phyloP scores from a whole-genome alignment of 2,888 invertebrate genomes.

The Beris morrisii region DNA sequence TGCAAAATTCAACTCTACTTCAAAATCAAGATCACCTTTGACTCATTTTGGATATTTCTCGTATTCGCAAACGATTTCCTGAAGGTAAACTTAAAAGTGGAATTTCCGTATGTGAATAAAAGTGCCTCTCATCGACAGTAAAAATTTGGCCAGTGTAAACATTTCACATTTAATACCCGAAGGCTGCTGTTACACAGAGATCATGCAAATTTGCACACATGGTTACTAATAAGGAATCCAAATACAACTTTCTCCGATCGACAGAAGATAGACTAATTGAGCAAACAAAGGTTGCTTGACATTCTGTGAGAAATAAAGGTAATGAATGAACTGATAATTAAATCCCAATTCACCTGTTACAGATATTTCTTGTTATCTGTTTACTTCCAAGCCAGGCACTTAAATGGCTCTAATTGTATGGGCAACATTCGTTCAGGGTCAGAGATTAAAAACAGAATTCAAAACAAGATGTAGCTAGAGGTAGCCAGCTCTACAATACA shows the following conservation, averaged over 20 bases:
- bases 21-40: conserved; percentile 30
- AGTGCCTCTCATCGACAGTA: conserved; percentile 10
- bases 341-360: conserved; percentile 28
- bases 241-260: conserved; percentile 25
- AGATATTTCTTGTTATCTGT: conserved; percentile 12
- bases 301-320: too few relatives aligned
- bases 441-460: conserved; percentile 8
- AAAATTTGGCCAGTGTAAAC: conserved; percentile 4
- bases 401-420: conserved; percentile 18
- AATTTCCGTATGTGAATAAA: conserved; percentile 26
- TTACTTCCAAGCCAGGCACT: conserved; percentile 20
- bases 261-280: not conserved
- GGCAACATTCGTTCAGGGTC: conserved; percentile 21
- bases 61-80: too few relatives aligned
- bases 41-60: conserved; percentile 10
- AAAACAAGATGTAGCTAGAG: not conserved
- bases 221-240: conserved; percentile 14
- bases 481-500: not conserved
- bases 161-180: not conserved
- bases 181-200: too few relatives aligned
- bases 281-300: too few relatives aligned
- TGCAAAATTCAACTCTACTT: conserved; percentile 14
- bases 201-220: not conserved
- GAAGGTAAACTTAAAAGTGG: not conserved
- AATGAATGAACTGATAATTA: conserved; percentile 10